A percentile compares a stretch with the other conserved stretches of the same genome.
These are phyloP conservation scores for Martes martes DNA, from an alignment of 2,113 vertebrate species.

Conservation along the genomic window DNA sequence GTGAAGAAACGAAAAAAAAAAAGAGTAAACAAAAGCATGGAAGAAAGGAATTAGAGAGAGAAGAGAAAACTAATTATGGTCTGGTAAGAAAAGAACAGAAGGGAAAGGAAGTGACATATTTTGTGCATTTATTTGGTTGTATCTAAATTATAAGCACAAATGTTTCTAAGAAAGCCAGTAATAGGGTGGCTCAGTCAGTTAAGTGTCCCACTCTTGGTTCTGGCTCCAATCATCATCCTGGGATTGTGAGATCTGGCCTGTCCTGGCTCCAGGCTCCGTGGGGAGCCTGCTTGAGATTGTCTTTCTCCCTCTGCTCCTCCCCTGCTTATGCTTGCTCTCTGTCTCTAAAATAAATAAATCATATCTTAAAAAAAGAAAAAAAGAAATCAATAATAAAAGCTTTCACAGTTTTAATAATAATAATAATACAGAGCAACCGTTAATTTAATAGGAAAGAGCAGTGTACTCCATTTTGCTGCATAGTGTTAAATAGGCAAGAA, in stretches of 20 bases:
- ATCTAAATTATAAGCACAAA: background rate
- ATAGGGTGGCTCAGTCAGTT: background rate
- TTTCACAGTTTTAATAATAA: background rate
- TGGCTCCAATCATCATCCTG: background rate
- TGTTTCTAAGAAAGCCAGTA: background rate
- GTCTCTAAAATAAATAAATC: background rate
- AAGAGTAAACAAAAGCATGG: background rate
- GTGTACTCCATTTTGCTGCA: background rate
- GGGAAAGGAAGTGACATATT: background rate
- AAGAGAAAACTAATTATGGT: background rate
- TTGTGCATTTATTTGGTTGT: background rate
- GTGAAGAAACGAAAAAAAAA: background rate
- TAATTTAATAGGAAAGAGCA: background rate
- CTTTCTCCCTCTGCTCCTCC: background rate
- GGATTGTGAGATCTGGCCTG: background rate
- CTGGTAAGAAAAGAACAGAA: background rate
- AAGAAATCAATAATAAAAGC: background rate
- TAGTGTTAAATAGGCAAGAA: background rate
- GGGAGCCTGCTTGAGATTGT: background rate
- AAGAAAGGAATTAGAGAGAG: background rate
- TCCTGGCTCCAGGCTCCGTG: background rate
- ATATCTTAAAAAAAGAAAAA: background rate
- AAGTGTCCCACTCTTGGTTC: background rate
- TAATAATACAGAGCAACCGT: background rate
- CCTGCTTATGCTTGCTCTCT: background rate